A percentile compares a stretch with the other conserved stretches of the same genome.
Evolutionary conservation across 2,113 vertebrate species (phyloP).

Genomic region (Ptilonorhynchus violaceus): DNA sequence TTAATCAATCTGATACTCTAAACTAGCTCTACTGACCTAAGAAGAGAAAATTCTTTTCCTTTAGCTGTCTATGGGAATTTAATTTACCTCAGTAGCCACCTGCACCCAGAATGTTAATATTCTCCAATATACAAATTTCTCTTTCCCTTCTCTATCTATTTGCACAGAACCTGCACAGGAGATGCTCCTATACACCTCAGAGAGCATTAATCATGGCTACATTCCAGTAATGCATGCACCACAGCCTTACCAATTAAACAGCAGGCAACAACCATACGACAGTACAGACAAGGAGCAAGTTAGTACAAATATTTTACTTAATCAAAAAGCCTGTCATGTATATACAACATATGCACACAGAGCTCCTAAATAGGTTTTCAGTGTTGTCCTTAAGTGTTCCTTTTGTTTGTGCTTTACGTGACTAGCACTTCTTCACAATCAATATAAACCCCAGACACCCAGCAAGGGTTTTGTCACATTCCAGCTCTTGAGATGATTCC

Average conservation of each 20-base stretch:
- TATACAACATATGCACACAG: background rate
- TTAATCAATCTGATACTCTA: background rate
- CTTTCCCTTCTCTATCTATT: background rate
- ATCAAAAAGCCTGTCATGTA: background rate
- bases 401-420: background rate
- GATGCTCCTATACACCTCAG: background rate
- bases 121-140: background rate
- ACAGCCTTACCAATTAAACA: background rate
- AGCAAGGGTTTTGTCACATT: rapidly evolving
- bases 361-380: background rate
- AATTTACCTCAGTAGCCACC: background rate
- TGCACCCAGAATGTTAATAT: background rate
- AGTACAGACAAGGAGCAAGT: background rate
- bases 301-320: background rate
- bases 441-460: background rate
- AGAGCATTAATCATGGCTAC: background rate
- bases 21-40: background rate
- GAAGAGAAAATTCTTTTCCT: background rate
- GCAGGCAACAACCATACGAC: background rate
- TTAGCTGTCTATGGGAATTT: background rate
- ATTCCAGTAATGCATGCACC: background rate
- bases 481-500: background rate
- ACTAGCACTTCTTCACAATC: background rate
- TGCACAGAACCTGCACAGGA: background rate
- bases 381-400: background rate